These are phyloP conservation scores for Arenaria interpres DNA, from an alignment of 2,113 vertebrate species.

Conservation along the genomic window DNA sequence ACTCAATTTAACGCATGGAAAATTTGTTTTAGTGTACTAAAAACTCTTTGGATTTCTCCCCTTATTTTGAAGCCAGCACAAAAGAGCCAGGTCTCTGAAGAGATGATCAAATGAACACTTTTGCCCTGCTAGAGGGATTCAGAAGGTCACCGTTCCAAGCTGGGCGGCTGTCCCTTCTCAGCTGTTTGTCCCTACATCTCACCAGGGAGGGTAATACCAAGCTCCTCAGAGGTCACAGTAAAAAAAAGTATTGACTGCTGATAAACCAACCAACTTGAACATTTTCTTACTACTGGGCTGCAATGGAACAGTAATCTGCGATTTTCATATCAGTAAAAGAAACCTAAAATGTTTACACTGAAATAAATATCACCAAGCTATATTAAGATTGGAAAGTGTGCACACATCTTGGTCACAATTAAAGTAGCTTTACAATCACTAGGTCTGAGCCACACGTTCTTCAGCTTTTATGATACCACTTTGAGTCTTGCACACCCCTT, in stretches of 20 bases:
- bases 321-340: background rate
- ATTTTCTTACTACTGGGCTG: background rate
- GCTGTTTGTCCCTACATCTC: background rate
- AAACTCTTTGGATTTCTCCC: background rate
- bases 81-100: conserved; percentile 20
- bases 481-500: background rate
- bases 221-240: background rate
- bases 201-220: background rate
- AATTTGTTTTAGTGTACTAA: background rate
- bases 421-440: background rate
- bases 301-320: background rate
- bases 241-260: background rate
- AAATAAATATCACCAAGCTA: background rate
- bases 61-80: background rate
- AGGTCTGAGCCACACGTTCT: background rate
- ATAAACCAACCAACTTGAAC: background rate
- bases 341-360: background rate
- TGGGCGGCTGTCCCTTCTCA: background rate
- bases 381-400: background rate
- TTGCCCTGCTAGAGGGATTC: background rate
- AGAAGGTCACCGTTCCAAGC: background rate
- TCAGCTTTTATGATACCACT: background rate
- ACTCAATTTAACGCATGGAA: background rate
- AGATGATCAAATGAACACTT: background rate
- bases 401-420: background rate